These are phyloP conservation scores for Nudaria mundana DNA, from an alignment of 2,888 invertebrate genomes.

Conservation along the genomic window DNA sequence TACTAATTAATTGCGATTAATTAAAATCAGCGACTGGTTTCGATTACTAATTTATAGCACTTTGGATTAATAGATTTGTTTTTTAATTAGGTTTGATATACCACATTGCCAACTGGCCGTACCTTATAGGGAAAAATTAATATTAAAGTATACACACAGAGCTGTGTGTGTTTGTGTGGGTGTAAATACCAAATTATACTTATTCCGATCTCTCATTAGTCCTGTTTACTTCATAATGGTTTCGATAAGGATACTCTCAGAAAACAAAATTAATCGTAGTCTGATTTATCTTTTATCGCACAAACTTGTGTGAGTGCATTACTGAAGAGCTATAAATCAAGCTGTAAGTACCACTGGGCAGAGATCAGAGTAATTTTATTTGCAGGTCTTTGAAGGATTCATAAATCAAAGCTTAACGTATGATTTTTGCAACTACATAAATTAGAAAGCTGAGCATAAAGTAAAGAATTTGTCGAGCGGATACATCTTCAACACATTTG, in stretches of 20 bases:
- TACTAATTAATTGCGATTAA: no score
- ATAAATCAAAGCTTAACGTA: constrained; percentile 18
- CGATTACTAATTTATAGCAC: no score
- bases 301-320: constrained; percentile 56
- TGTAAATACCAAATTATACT: no score
- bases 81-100: no score
- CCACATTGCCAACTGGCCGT: no score
- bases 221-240: constrained; percentile 53
- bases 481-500: constrained; percentile 1
- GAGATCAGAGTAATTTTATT: constrained; percentile 32
- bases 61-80: no score
- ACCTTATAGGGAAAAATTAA: no score
- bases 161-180: no score
- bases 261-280: constrained; percentile 63
- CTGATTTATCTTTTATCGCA: constrained; percentile 72
- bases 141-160: no score
- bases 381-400: constrained; percentile 14
- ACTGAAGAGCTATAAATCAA: constrained; percentile 59
- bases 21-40: no score
- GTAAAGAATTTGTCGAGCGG: constrained; percentile 7
- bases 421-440: constrained; percentile 17
- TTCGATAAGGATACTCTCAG: constrained; percentile 50
- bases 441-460: constrained; percentile 6
- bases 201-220: no score
- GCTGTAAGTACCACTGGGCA: constrained; percentile 34